Evolutionary conservation across 2,113 vertebrate genomes (phyloP).

Genomic region (Hydrolagus affinis): DNA sequence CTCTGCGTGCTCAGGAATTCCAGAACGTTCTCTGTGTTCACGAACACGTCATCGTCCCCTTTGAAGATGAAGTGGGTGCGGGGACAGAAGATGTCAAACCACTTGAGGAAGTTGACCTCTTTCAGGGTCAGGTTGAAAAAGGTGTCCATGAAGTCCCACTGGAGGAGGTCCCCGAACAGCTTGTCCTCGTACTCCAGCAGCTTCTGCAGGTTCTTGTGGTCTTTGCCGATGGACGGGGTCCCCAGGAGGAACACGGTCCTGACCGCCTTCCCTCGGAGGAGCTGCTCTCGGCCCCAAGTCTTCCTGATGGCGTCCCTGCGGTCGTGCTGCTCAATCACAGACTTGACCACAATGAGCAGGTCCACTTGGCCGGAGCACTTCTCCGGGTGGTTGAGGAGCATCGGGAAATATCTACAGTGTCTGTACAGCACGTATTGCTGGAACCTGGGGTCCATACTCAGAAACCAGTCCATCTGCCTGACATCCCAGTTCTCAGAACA

Average conservation of each 20-base stretch:
- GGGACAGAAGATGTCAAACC: constrained; percentile 61
- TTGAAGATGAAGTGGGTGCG: constrained; percentile 62
- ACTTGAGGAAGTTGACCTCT: constrained; percentile 67
- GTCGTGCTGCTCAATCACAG: constrained; percentile 63
- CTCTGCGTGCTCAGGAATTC: constrained; percentile 52
- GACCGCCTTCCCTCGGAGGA: constrained; percentile 48
- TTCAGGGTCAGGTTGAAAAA: constrained; percentile 69
- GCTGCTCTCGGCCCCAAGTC: constrained; percentile 57
- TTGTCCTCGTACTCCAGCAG: constrained; percentile 62
- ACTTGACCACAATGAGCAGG: constrained; percentile 64
- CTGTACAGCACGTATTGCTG: constrained; percentile 62
- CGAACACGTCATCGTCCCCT: constrained; percentile 74
- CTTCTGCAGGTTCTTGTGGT: constrained; percentile 58
- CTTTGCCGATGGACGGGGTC: constrained; percentile 53
- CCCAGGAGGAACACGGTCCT: constrained; percentile 61
- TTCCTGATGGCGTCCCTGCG: constrained; percentile 59
- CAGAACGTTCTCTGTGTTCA: constrained; percentile 65
- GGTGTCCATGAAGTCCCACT: constrained; percentile 74
- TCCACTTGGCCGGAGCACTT: constrained; percentile 54
- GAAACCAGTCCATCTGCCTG: constrained; percentile 51
- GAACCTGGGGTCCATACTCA: constrained; percentile 52
- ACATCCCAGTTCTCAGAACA: constrained; percentile 52
- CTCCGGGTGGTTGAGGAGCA: constrained; percentile 66
- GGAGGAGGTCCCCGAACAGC: constrained; percentile 64
- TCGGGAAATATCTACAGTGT: constrained; percentile 65